phyloP scores from a whole-genome alignment of 2,797 vertebrate species.

The Sebastes reedi region DNA sequence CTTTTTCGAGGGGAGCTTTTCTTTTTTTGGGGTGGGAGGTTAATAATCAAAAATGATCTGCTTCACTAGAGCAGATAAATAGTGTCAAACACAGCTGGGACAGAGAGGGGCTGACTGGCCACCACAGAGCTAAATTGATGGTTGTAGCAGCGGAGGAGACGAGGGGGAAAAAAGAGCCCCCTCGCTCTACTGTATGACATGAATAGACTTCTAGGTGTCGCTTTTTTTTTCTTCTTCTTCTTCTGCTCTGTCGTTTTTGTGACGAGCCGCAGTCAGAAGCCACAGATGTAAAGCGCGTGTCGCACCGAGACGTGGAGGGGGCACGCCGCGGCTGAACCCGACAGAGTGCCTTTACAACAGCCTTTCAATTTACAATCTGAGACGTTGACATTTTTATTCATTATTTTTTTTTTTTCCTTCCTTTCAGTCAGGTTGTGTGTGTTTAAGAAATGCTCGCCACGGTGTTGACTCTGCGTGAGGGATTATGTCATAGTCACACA shows the following conservation, averaged over 20 bases:
- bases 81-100: constrained; percentile 78
- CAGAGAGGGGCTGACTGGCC: constrained; percentile 74
- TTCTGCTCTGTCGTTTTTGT: constrained; percentile 64
- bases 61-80: constrained; percentile 82
- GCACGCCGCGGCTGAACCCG: neutral
- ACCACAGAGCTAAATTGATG: constrained; percentile 79
- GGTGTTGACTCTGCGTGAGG: constrained; percentile 55
- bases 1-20: constrained; percentile 69
- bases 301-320: constrained; percentile 22
- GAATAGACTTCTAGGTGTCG: constrained; percentile 81
- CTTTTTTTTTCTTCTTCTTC: constrained; percentile 12
- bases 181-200: constrained; percentile 80
- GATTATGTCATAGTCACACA: constrained; percentile 69
- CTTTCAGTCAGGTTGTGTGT: constrained; percentile 41
- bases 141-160: constrained; percentile 76
- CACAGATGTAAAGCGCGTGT: constrained; percentile 67
- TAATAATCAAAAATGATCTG: constrained; percentile 84
- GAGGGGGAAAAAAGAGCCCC: constrained; percentile 50
- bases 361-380: constrained; percentile 62
- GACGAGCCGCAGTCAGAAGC: constrained; percentile 67
- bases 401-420: constrained; percentile 17
- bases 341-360: constrained; percentile 22
- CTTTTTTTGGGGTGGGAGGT: constrained; percentile 70
- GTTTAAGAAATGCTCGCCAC: constrained; percentile 47
- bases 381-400: constrained; percentile 65